phyloP scores from a whole-genome alignment of 2,797 vertebrate species.

The Tympanoctomys barrerae region DNA sequence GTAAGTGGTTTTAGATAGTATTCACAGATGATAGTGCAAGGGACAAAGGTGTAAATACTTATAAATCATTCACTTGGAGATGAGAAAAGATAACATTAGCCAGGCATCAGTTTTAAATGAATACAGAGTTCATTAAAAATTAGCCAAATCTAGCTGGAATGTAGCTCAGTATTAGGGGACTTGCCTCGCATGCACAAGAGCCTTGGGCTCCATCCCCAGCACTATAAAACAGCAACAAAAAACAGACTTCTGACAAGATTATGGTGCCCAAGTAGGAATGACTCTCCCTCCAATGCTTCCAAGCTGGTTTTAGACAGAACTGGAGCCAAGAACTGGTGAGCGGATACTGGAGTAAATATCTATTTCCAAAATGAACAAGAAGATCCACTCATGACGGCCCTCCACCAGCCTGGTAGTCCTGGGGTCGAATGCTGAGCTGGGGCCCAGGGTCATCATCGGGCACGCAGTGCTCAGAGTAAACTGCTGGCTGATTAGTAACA shows the following conservation, averaged over 20 bases:
- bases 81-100: not conserved
- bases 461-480: not conserved
- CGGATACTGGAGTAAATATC: not conserved
- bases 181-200: not conserved
- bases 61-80: not conserved
- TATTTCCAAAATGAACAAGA: not conserved
- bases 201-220: not conserved
- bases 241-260: not conserved
- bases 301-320: not conserved
- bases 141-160: not conserved
- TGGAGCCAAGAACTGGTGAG: not conserved
- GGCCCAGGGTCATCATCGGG: not conserved
- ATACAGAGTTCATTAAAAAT: not conserved
- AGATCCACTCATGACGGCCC: not conserved
- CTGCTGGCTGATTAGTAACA: not conserved
- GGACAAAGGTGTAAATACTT: constrained; percentile 8
- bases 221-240: not conserved
- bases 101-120: not conserved
- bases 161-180: not conserved
- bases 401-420: not conserved
- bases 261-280: not conserved
- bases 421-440: not conserved
- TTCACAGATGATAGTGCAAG: not conserved
- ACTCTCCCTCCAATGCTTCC: not conserved
- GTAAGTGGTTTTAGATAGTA: not conserved